phyloP scores from a whole-genome alignment of 2,888 invertebrate species.

The Trileptium ribeirensis region DNA sequence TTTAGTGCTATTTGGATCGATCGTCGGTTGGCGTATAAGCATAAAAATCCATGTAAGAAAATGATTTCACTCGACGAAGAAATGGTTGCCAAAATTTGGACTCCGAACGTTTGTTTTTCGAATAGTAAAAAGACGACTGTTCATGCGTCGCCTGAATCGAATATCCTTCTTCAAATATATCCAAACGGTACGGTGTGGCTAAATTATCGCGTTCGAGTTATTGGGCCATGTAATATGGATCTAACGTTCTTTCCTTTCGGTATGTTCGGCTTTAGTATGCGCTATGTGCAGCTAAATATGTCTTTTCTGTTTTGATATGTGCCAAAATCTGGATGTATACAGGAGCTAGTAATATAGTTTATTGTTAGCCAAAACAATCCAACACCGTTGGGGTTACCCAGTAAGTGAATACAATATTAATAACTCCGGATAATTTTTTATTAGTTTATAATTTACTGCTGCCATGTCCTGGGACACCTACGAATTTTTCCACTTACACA shows the following conservation, averaged over 20 bases:
- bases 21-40: conserved; percentile 11
- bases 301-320: no score
- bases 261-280: no score
- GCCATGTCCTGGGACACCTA: no score
- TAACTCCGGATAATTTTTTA: no score
- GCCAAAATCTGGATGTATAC: no score
- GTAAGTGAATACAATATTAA: no score
- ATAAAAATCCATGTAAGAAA: conserved; percentile 13
- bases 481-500: no score
- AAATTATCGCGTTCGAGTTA: conserved; percentile 22
- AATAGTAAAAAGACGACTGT: conserved; percentile 23
- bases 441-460: no score
- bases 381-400: no score
- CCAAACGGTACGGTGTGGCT: conserved; percentile 26
- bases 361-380: no score
- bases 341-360: no score
- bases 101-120: conserved; percentile 21
- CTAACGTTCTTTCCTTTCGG: conserved; percentile 16
- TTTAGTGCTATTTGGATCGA: conserved; percentile 25
- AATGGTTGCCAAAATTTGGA: conserved; percentile 16
- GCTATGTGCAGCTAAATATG: no score
- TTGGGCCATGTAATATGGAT: conserved; percentile 21
- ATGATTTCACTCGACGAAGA: conserved; percentile 15
- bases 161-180: conserved; percentile 17
- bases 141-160: conserved; percentile 19